These are phyloP conservation scores for Lycaena phlaeas DNA, from an alignment of 2,888 invertebrate genomes.

Conservation along the genomic window DNA sequence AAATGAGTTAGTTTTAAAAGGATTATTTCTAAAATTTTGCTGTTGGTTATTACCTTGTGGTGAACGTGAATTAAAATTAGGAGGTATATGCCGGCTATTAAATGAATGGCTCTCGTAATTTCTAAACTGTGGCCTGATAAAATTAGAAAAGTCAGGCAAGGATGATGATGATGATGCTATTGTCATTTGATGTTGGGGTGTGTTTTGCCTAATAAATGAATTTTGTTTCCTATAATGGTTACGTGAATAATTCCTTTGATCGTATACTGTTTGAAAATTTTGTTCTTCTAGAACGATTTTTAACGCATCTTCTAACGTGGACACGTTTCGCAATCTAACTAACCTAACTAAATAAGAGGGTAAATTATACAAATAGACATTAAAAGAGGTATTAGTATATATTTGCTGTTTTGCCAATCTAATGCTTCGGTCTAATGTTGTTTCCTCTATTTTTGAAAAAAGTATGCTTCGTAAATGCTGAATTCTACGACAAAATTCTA, in stretches of 20 bases:
- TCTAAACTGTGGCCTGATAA: too few species aligned
- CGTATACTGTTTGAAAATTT: conserved; percentile 11
- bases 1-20: too few species aligned
- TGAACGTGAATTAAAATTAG: background rate
- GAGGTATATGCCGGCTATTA: background rate
- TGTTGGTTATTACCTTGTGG: background rate
- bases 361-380: conserved; percentile 18
- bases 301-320: conserved; percentile 16
- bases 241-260: too few species aligned
- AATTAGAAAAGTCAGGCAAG: too few species aligned
- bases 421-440: background rate
- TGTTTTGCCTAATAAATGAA: too few species aligned
- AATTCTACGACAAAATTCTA: conserved; percentile 17
- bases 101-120: too few species aligned
- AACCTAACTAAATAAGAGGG: too few species aligned
- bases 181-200: too few species aligned
- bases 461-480: conserved; percentile 15
- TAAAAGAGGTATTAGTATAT: conserved; percentile 13
- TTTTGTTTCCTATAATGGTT: too few species aligned
- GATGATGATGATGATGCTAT: too few species aligned
- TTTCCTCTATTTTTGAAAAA: conserved; percentile 14
- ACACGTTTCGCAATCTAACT: too few species aligned
- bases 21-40: too few species aligned
- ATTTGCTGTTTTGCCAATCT: conserved; percentile 9
- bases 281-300: conserved; percentile 14